Evolutionary conservation across 2,113 vertebrate genomes (phyloP), one percentile per base, ranked within the genome.

Genomic region (Tonatia bakeri): DNA sequence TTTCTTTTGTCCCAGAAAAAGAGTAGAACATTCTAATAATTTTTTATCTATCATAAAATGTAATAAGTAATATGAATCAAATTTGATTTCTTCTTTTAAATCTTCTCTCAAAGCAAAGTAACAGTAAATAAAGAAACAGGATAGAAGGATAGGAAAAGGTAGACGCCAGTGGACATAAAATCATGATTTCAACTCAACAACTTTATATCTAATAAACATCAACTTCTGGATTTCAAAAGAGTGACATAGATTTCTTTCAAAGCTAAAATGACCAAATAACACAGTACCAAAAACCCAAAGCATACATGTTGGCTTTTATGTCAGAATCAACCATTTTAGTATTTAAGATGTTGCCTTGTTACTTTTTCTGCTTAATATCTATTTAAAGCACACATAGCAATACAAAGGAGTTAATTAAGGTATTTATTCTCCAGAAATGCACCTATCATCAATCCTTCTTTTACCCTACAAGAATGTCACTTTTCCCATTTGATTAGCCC

Each of bases 211-310:
- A 77, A 54, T 82, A 82, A 61, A 72, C 14, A 93, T 26, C 4
- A 91, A 88, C 67, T 81, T 89, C 33, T 54, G 24, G n/a, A 81
- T 65, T 91, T 70, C 61, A 43, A 89, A 86, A 93, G 13, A n/a
- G 1, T 82, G 17, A 90, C 15, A 90, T 0, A 52, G 15, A 87
- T 15, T 61, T 67, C 36, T 87, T 94, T 82, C 43, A 79, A 79
- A 92, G 83, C 54, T 40, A 86, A 81, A 45, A 45, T 65, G 76
- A 96, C 45, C 8, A 45, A 69, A 38, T n/a, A 90, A 81, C 17
- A 22, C 3, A 82, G 47, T 38, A 91, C 73, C n/a, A 92, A 91
- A 94, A 91, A 17, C 24, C n/a, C 16, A 97, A 61, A 92, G 15
- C 11, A 87, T 5, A 12, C 17, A 90, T 28, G 56, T 80, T 86